These are phyloP conservation scores for Eptatretus atami DNA, from an alignment of 2,797 vertebrate species.

Conservation along the genomic window DNA sequence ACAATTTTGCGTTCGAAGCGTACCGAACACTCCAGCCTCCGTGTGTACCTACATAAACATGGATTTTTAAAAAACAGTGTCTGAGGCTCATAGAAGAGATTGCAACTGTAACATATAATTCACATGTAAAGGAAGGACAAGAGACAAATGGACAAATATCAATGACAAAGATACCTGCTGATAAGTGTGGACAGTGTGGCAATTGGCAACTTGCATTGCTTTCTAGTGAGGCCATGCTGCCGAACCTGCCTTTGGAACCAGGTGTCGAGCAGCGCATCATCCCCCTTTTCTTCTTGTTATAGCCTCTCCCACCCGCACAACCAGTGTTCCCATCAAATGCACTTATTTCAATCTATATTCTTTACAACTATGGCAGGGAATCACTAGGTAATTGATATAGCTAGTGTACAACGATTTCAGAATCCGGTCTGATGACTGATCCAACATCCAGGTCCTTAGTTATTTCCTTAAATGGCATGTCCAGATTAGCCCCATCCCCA, in stretches of 20 bases:
- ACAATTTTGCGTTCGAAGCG: conserved; percentile 60
- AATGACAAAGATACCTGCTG: conserved; percentile 25
- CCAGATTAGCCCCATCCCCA: too few species aligned
- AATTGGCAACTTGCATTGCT: conserved; percentile 64
- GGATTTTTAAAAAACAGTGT: background rate
- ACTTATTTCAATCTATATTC: too few species aligned
- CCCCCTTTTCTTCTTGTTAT: conserved; percentile 80
- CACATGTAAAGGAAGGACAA: background rate
- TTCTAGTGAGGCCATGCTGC: conserved; percentile 59
- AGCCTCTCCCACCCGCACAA: conserved; percentile 24
- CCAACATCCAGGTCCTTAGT: too few species aligned
- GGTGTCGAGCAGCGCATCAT: conserved; percentile 78
- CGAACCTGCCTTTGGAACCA: conserved; percentile 82
- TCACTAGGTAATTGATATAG: too few species aligned
- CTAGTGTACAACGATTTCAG: too few species aligned
- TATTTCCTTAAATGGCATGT: too few species aligned
- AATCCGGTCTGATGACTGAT: too few species aligned
- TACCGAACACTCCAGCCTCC: conserved; percentile 86
- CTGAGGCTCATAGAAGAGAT: background rate
- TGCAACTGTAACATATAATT: background rate
- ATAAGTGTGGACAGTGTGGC: conserved; percentile 46
- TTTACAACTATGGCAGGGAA: too few species aligned
- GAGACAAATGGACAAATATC: too few species aligned
- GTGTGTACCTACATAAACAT: conserved; percentile 29
- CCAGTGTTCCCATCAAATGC: background rate